Evolutionary conservation across 23 tunicate species (phyloP).

Genomic region (Botrylloides violaceus): DNA sequence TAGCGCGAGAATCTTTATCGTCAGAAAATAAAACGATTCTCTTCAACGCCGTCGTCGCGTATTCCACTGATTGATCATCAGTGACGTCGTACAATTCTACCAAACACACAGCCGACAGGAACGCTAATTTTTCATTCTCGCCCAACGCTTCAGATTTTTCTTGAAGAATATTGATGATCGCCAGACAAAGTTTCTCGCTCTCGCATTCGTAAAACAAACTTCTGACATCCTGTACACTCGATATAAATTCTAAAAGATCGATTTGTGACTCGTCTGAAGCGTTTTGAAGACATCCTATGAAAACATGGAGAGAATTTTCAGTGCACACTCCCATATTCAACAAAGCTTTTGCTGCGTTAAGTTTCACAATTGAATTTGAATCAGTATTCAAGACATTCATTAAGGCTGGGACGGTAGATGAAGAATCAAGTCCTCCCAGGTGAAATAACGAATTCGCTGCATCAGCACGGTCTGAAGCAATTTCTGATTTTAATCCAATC

Average conservation of each 20-base stretch:
- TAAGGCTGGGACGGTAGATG: constrained; percentile 33
- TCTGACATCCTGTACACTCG: neutral
- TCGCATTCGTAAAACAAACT: neutral
- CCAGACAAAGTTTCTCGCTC: neutral
- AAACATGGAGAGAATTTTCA: neutral
- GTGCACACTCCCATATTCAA: constrained; percentile 37
- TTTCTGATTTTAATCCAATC: constrained; percentile 24
- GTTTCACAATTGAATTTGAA: constrained; percentile 16
- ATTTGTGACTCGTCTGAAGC: neutral
- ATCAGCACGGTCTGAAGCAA: constrained; percentile 43
- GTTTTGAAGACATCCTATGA: neutral
- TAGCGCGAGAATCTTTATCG: constrained; percentile 64
- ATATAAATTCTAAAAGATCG: neutral
- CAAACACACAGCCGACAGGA: constrained; percentile 65
- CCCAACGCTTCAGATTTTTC: neutral
- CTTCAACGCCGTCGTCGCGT: constrained; percentile 23
- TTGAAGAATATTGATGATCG: neutral
- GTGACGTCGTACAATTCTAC: constrained; percentile 56
- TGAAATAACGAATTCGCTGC: constrained; percentile 50
- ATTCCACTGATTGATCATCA: constrained; percentile 24
- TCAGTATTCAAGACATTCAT: constrained; percentile 24
- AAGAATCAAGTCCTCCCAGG: constrained; percentile 50
- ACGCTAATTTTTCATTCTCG: constrained; percentile 40
- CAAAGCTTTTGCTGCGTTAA: constrained; percentile 55
- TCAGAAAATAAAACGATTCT: constrained; percentile 21